Conservation (phyloP, 1,140 invertebrate species). For the Lamellibrachia luymesi region DNA sequence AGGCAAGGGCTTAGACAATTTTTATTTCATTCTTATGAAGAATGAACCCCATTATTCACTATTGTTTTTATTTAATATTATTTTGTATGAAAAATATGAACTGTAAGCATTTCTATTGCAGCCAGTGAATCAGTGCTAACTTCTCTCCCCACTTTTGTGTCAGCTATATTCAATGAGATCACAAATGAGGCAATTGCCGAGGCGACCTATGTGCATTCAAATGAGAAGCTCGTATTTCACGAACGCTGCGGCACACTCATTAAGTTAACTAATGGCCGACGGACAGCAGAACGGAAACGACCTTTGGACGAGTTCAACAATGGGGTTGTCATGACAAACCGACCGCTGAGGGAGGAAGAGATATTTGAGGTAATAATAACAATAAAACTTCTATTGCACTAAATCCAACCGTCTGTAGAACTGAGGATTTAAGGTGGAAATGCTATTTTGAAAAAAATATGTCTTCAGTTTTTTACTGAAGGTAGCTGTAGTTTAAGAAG, state of each 20-base stretch:
- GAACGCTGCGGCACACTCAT: conserved; percentile 82
- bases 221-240: conserved; percentile 76
- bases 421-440: too few species aligned
- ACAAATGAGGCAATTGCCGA: conserved; percentile 40
- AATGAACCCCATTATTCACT: too few species aligned
- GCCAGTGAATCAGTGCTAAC: neutral
- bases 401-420: too few species aligned
- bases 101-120: neutral
- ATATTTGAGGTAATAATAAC: conserved; percentile 76
- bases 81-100: neutral
- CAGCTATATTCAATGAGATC: conserved; percentile 48
- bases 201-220: neutral
- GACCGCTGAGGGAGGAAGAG: conserved; percentile 66
- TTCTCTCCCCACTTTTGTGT: conserved; percentile 37
- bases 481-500: too few species aligned
- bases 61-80: too few species aligned
- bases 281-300: conserved; percentile 75
- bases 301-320: conserved; percentile 72
- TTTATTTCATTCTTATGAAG: too few species aligned
- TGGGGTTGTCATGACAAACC: conserved; percentile 79
- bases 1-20: too few species aligned
- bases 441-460: too few species aligned
- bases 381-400: too few species aligned
- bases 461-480: too few species aligned
- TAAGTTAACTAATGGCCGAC: conserved; percentile 82